A percentile compares a stretch with the other conserved stretches of the same genome.
These are phyloP conservation scores for Chaitophorus viminalis DNA, from an alignment of 2,888 invertebrate species.

Conservation along the genomic window DNA sequence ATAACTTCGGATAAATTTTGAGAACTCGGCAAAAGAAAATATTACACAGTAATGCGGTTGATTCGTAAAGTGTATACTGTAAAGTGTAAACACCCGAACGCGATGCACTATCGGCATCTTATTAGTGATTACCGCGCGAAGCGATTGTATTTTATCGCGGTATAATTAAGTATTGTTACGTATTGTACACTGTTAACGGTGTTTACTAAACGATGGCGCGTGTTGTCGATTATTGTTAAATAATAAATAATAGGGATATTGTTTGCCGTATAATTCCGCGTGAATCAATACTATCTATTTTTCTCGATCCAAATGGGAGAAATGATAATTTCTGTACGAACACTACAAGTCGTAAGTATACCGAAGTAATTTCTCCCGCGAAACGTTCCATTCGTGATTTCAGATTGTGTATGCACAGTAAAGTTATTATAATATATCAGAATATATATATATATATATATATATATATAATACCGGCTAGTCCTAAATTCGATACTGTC, in stretches of 20 bases:
- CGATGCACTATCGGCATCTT: too few relatives aligned
- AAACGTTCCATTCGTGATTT: conserved; percentile 13
- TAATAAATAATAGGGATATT: background rate
- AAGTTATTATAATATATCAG: too few relatives aligned
- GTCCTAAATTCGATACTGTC: background rate
- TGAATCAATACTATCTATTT: background rate
- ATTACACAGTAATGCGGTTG: too few relatives aligned
- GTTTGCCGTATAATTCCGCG: background rate
- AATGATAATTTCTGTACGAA: conserved; percentile 1
- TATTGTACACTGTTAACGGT: background rate
- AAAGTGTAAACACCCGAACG: too few relatives aligned
- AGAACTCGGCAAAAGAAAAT: too few relatives aligned
- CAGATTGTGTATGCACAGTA: background rate
- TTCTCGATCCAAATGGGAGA: background rate
- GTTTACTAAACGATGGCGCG: background rate
- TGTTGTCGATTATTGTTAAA: conserved; percentile 10
- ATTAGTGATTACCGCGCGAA: background rate
- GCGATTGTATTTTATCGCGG: background rate
- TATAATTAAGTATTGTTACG: conserved; percentile 14
- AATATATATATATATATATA: too few relatives aligned
- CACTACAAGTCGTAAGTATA: background rate
- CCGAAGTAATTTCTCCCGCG: background rate
- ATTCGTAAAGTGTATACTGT: too few relatives aligned
- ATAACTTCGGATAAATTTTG: too few relatives aligned
- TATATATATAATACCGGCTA: too few relatives aligned